Base-by-base conservation (phyloP, 2,888 invertebrate genomes). In the Aromia moschata region DNA sequence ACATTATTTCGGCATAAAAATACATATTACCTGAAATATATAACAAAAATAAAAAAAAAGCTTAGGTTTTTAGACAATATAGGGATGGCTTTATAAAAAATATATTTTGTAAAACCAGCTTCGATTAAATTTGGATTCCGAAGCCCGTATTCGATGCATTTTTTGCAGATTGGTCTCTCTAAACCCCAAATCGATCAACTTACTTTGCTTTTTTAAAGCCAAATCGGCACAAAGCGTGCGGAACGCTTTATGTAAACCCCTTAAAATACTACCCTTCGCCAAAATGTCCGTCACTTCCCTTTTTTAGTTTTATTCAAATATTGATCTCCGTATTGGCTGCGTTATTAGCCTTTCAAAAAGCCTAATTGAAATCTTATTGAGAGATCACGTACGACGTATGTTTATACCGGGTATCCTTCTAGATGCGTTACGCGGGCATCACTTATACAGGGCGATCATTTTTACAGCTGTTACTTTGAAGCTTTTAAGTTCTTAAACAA, bases 241-340 rank as follows among this genome's bases (percentile, higher is more conserved):
- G 33, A 33, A 33, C n/a, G 33, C 33, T 33, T 41, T 41, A 11
- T n/a, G n/a, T 12, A 18, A 41, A 20, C 2, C 43, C 25, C 7
- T 43, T 43, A 43, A 43, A 20, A 43, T 25, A 40, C 40, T 40
- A 20, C 18, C 43, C 43, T 5, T 25, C 12, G 5, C 14, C 20
- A 12, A 43, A 43, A 43, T 43, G 25, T 43, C 14, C 18, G 18
- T 11, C 41, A 41, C 10, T 41, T 41, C 18, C 41, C 41, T 18
- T 18, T 3, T 33, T 33, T 43, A 25, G 25, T 12, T 43, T 20
- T 43, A 43, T 12, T 20, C 25, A 20, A 18, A 43, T 43, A 43
- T 43, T 43, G 43, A 43, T 43, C 25, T 16, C 43, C 25, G 18
- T 43, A 43, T 43, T 12, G 43, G 43, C 33, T 33, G 33, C 43